Conservation (phyloP, 2,113 vertebrate species). For the Trichechus manatus region DNA sequence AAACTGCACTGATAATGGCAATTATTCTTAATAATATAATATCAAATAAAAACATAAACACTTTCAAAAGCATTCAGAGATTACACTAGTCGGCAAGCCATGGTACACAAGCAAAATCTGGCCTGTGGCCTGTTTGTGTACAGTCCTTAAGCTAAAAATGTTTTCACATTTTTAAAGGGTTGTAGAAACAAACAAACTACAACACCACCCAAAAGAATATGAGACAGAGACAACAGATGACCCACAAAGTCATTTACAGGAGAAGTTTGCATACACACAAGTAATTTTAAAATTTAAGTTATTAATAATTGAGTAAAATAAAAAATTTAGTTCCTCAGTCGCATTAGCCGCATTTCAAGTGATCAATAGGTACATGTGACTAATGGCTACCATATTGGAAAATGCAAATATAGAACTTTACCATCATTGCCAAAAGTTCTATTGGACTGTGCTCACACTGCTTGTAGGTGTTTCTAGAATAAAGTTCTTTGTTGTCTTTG, state of each 20-base stretch:
- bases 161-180: conserved; percentile 26
- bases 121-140: background rate
- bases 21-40: background rate
- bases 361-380: no score
- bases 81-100: background rate
- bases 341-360: no score
- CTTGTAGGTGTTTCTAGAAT: background rate
- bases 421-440: background rate
- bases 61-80: background rate
- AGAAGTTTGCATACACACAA: background rate
- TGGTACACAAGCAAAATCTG: background rate
- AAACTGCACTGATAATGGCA: background rate
- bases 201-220: background rate
- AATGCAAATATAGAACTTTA: background rate
- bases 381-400: background rate
- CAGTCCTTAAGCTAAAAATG: background rate
- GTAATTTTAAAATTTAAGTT: conserved; percentile 22
- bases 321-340: background rate
- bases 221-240: background rate
- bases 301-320: conserved; percentile 25
- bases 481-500: background rate
- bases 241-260: background rate
- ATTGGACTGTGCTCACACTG: background rate
- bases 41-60: background rate
- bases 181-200: background rate